Evolutionary conservation across 2,113 vertebrate genomes (phyloP).

Genomic region (Pseudolaguvia tuberculata): DNA sequence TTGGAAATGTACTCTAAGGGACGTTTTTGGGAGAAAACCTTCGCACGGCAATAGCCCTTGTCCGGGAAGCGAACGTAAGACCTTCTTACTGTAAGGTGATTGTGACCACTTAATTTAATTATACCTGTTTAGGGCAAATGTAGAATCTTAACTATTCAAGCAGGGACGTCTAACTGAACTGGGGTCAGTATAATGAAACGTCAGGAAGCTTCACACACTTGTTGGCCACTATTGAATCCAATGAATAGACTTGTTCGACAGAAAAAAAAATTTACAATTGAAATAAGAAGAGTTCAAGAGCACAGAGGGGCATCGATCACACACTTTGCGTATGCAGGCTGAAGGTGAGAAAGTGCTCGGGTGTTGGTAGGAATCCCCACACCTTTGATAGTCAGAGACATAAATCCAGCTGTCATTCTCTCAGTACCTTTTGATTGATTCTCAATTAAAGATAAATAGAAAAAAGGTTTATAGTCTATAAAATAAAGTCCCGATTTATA

Average conservation of each 20-base stretch:
- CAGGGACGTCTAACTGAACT: neutral
- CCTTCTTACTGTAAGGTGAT: too few relatives aligned
- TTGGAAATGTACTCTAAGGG: too few relatives aligned
- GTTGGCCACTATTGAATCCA: neutral
- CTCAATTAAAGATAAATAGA: too few relatives aligned
- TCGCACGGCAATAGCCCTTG: too few relatives aligned
- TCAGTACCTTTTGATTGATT: neutral
- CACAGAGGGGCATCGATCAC: neutral
- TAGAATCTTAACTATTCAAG: neutral
- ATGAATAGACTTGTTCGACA: neutral
- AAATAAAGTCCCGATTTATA: too few relatives aligned
- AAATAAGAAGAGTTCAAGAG: conserved; percentile 13
- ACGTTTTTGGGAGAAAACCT: too few relatives aligned
- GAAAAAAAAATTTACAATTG: neutral
- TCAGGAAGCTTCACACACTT: neutral
- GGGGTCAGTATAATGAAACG: neutral
- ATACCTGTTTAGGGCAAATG: neutral
- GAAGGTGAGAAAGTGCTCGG: conserved; percentile 34
- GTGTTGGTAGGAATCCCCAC: conserved; percentile 15
- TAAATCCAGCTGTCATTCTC: conserved; percentile 15
- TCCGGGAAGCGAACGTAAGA: too few relatives aligned
- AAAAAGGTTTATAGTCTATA: too few relatives aligned
- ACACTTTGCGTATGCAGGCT: conserved; percentile 1
- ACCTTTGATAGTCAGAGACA: conserved; percentile 1
- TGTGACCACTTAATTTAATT: neutral